These are phyloP conservation scores for Ophion costatus DNA, from an alignment of 2,888 invertebrate species.

Conservation along the genomic window DNA sequence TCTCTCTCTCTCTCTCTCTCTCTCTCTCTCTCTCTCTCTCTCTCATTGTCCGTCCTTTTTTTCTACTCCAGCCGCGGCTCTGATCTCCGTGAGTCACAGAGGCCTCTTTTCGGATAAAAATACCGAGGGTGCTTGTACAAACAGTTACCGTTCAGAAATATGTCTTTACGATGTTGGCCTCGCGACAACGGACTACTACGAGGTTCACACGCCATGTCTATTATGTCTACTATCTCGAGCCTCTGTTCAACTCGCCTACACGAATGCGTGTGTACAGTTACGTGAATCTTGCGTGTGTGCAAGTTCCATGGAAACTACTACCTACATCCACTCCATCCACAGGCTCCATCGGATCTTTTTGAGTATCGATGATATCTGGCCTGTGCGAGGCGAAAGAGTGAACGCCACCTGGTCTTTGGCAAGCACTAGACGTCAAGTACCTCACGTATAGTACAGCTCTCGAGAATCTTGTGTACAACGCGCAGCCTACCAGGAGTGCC, in stretches of 20 bases:
- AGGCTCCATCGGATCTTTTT: conserved; percentile 57
- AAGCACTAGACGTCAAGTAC: conserved; percentile 60
- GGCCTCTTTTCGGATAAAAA: conserved; percentile 74
- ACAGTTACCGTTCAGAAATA: conserved; percentile 72
- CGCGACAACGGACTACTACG: conserved; percentile 51
- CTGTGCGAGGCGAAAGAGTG: conserved; percentile 30
- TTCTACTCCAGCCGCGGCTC: conserved; percentile 64
- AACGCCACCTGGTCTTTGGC: conserved; percentile 61
- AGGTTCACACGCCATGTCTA: conserved; percentile 70
- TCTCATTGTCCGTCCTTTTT: conserved; percentile 41
- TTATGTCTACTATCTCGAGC: conserved; percentile 44
- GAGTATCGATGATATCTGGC: conserved; percentile 63
- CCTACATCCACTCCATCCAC: neutral
- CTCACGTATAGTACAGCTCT: conserved; percentile 16
- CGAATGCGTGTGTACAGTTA: conserved; percentile 22
- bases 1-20: no score
- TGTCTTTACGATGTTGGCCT: conserved; percentile 67
- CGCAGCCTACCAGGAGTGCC: conserved; percentile 32
- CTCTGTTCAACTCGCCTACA: conserved; percentile 44
- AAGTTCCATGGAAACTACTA: conserved; percentile 25
- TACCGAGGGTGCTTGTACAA: conserved; percentile 78
- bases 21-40: conserved; percentile 38
- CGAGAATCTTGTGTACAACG: conserved; percentile 26
- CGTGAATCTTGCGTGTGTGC: conserved; percentile 26
- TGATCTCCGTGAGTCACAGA: conserved; percentile 79